Evolutionary conservation across 1,140 invertebrate genomes (phyloP).

Genomic region (Sycobia sp.): DNA sequence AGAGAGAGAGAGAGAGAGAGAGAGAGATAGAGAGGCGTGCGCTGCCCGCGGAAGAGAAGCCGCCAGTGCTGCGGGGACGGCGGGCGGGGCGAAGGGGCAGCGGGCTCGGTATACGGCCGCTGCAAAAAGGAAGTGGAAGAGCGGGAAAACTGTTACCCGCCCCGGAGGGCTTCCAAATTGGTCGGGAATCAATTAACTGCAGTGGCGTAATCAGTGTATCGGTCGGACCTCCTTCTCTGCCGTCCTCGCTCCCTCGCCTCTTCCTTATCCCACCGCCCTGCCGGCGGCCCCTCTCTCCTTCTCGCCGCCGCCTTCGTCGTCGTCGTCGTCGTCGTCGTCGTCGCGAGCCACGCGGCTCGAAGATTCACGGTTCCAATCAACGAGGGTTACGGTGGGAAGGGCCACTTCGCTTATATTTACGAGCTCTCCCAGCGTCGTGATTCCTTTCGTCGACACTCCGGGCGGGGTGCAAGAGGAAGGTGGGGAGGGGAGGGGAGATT

Average conservation of each 20-base stretch:
- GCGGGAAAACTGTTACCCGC: conserved; percentile 37
- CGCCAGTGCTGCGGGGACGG: too few relatives aligned
- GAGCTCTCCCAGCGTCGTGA: conserved; percentile 30
- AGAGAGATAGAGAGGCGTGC: not conserved
- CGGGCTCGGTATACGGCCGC: too few relatives aligned
- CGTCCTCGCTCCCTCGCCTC: not conserved
- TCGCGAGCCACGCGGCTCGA: not conserved
- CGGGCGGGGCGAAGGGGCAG: too few relatives aligned
- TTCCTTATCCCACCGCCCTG: not conserved
- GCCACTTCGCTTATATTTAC: too few relatives aligned
- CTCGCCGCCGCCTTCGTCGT: not conserved
- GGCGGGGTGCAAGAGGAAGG: too few relatives aligned
- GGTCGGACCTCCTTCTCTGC: conserved; percentile 20
- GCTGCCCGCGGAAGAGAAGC: not conserved
- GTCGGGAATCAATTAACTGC: conserved; percentile 48
- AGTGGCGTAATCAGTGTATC: conserved; percentile 45
- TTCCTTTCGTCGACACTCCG: not conserved
- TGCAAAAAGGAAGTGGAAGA: conserved; percentile 7
- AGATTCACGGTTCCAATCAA: conserved; percentile 50
- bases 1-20: too few relatives aligned
- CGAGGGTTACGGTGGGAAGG: conserved; percentile 37
- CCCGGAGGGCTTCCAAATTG: conserved; percentile 40
- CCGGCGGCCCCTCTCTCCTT: not conserved
- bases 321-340: not conserved
- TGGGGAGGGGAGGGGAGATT: too few relatives aligned